Conservation (phyloP, 2,888 invertebrate species). For the Torymus auratus region DNA sequence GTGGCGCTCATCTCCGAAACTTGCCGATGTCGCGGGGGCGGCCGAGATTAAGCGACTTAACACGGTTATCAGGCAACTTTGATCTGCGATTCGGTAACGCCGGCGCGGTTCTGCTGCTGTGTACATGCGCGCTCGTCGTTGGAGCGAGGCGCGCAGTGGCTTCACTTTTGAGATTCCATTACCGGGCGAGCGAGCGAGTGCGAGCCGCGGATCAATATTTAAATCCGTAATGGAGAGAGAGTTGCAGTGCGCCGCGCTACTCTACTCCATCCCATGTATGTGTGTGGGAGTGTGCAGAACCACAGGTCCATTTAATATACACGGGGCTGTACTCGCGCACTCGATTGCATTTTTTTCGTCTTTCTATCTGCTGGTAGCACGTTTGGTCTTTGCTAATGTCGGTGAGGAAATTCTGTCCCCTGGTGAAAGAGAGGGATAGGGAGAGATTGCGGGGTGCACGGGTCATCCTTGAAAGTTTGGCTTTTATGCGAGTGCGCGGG, state of each 20-base stretch:
- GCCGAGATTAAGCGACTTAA: constrained; percentile 11
- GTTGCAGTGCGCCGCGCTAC: neutral
- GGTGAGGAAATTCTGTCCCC: constrained; percentile 4
- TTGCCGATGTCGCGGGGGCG: neutral
- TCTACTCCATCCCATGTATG: neutral
- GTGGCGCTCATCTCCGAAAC: constrained; percentile 1
- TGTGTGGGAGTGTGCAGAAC: constrained; percentile 49
- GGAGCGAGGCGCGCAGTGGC: no score
- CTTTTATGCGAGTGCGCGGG: neutral
- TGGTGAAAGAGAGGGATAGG: neutral
- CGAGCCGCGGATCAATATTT: constrained; percentile 70
- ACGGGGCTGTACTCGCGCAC: constrained; percentile 39
- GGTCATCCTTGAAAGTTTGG: constrained; percentile 25
- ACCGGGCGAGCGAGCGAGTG: constrained; percentile 6
- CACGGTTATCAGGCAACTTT: constrained; percentile 30
- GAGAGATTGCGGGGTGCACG: neutral
- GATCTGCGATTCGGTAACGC: constrained; percentile 22
- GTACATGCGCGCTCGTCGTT: neutral
- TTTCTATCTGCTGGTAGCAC: neutral
- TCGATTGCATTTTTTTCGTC: constrained; percentile 2
- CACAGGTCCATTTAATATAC: constrained; percentile 59
- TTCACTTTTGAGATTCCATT: constrained; percentile 43
- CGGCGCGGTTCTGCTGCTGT: neutral
- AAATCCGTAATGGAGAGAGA: constrained; percentile 67
- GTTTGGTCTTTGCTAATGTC: constrained; percentile 10